Conservation (phyloP, 2,888 invertebrate genomes). For the Caradrina clavipalpis region DNA sequence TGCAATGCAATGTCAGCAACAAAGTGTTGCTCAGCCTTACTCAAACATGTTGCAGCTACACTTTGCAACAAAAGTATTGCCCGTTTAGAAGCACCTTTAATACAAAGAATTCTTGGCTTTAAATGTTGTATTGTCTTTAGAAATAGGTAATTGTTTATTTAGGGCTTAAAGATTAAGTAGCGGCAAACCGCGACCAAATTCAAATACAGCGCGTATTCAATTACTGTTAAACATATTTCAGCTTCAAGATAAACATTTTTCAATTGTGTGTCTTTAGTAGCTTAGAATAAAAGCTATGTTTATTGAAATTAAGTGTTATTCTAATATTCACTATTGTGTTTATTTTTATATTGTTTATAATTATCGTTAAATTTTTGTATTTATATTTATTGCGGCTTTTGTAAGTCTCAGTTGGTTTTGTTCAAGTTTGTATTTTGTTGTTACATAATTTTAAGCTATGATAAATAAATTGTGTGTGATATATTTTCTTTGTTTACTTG, state of each 20-base stretch:
- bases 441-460: constrained; percentile 35
- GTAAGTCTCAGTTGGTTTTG: constrained; percentile 35
- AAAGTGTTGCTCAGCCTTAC: not conserved
- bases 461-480: constrained; percentile 52
- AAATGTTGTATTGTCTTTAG: constrained; percentile 26
- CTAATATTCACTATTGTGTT: constrained; percentile 46
- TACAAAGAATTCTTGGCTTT: constrained; percentile 18
- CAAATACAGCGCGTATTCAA: constrained; percentile 58
- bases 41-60: not conserved
- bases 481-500: constrained; percentile 21
- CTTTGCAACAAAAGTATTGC: not conserved
- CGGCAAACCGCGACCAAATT: constrained; percentile 52
- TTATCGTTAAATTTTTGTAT: constrained; percentile 50
- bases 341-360: constrained; percentile 47
- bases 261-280: constrained; percentile 32
- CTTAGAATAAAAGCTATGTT: constrained; percentile 28
- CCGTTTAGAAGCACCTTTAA: not conserved
- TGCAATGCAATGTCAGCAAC: not conserved
- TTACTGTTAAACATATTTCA: constrained; percentile 58
- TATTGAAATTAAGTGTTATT: constrained; percentile 53
- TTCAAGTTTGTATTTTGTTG: constrained; percentile 52
- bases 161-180: constrained; percentile 50
- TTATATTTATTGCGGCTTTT: constrained; percentile 20
- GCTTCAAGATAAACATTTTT: constrained; percentile 33
- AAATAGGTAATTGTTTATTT: constrained; percentile 23